Evolutionary conservation across 2,113 vertebrate species (phyloP).

Genomic region (Cichladusa arquata): DNA sequence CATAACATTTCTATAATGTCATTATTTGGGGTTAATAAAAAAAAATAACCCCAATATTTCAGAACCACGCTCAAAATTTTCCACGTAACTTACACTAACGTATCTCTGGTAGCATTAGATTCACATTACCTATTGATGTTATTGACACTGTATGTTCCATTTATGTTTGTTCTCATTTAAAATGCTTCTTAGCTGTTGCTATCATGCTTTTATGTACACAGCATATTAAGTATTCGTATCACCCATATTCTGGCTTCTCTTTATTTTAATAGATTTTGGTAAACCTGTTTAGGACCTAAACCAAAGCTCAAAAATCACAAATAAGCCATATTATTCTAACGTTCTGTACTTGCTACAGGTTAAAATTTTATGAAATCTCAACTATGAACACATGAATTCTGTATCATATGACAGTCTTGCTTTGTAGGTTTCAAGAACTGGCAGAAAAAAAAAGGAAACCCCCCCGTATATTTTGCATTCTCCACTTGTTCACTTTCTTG

Average conservation of each 20-base stretch:
- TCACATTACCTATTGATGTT: not conserved
- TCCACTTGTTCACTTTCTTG: not conserved
- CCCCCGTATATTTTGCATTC: not conserved
- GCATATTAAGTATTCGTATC: not conserved
- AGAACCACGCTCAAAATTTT: not conserved
- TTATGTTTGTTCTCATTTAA: not conserved
- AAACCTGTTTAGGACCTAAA: not conserved
- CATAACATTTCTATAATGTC: not conserved
- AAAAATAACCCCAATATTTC: not conserved
- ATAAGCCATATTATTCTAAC: not conserved
- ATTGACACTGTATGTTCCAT: not conserved
- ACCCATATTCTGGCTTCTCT: not conserved
- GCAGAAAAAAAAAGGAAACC: not conserved
- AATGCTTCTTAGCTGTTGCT: not conserved
- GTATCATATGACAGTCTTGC: not conserved
- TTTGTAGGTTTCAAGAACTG: not conserved
- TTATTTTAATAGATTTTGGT: not conserved
- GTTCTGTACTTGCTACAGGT: not conserved
- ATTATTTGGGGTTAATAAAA: not conserved
- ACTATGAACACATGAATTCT: not conserved
- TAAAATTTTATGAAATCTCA: not conserved
- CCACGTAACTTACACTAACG: not conserved
- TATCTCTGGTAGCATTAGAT: not conserved
- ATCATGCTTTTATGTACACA: not conserved
- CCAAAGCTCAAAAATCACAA: not conserved